These are phyloP conservation scores for Cosmopolites sordidus DNA, from an alignment of 2,888 invertebrate genomes.

Conservation along the genomic window DNA sequence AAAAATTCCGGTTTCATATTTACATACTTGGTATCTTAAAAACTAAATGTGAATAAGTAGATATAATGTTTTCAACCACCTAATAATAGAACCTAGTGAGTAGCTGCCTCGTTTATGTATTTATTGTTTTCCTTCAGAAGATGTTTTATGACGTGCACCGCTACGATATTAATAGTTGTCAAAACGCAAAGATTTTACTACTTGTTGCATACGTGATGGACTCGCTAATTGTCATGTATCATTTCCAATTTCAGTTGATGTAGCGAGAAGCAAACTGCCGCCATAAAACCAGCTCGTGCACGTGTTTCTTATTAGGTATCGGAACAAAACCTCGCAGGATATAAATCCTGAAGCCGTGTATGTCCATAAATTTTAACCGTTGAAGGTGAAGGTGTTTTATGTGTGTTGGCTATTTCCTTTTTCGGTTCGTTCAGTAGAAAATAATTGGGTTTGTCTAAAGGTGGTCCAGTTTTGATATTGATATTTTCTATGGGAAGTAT, in stretches of 20 bases:
- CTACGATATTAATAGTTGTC: too few species aligned
- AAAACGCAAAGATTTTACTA: too few species aligned
- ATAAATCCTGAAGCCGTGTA: constrained; percentile 15
- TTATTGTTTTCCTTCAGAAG: too few species aligned
- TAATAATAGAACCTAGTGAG: too few species aligned
- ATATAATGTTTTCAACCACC: too few species aligned
- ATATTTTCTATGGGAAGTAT: neutral
- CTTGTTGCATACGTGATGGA: too few species aligned
- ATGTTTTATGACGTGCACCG: too few species aligned
- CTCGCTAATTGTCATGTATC: neutral
- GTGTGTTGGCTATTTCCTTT: constrained; percentile 3
- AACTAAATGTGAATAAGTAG: too few species aligned
- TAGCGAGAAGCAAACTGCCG: constrained; percentile 1
- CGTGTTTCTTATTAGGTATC: constrained; percentile 23
- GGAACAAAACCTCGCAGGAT: constrained; percentile 16
- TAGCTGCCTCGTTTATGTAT: too few species aligned
- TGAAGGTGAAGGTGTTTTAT: constrained; percentile 22
- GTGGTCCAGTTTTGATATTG: neutral
- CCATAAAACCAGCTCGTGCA: constrained; percentile 14
- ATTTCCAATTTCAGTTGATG: neutral
- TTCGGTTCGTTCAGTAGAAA: neutral
- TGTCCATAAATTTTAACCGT: constrained; percentile 19
- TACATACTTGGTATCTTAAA: too few species aligned
- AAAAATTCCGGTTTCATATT: too few species aligned
- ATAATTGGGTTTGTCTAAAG: neutral